Evolutionary conservation across 2,113 vertebrate genomes (phyloP).

Genomic region (Percina caprodes): DNA sequence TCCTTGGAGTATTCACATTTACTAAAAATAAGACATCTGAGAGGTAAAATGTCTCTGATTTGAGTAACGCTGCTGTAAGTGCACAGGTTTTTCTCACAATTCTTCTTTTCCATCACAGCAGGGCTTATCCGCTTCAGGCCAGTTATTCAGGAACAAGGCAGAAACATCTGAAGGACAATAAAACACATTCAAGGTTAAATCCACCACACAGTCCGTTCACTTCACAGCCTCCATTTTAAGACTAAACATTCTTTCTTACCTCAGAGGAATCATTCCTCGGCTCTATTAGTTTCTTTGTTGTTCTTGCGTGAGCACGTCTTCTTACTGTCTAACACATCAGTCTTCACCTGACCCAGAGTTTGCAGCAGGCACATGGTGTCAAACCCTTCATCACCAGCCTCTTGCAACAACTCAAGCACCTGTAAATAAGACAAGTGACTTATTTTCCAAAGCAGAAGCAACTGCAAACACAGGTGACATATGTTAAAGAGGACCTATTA

Average conservation of each 20-base stretch:
- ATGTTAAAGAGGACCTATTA: no score
- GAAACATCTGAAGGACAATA: constrained; percentile 9
- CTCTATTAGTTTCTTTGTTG: constrained; percentile 27
- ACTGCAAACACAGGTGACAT: neutral
- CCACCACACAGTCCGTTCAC: neutral
- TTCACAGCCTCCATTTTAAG: neutral
- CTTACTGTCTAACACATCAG: constrained; percentile 88
- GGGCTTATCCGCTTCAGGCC: constrained; percentile 18
- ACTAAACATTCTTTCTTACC: constrained; percentile 43
- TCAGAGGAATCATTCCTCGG: constrained; percentile 46
- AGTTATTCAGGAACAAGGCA: constrained; percentile 20
- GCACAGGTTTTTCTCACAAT: constrained; percentile 8
- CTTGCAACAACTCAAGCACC: constrained; percentile 92
- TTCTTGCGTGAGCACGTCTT: constrained; percentile 28
- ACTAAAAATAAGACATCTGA: constrained; percentile 4
- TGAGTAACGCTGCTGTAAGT: neutral
- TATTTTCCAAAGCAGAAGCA: neutral
- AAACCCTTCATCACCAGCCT: constrained; percentile 83
- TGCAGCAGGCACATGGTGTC: constrained; percentile 90
- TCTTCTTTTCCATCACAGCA: constrained; percentile 44
- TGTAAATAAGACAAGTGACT: constrained; percentile 31
- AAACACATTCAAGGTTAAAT: neutral
- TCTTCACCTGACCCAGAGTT: constrained; percentile 91
- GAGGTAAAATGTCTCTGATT: constrained; percentile 2
- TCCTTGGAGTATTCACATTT: constrained; percentile 7